phyloP scores from a whole-genome alignment of 2,797 vertebrate genomes.

The Anguilla anguilla region DNA sequence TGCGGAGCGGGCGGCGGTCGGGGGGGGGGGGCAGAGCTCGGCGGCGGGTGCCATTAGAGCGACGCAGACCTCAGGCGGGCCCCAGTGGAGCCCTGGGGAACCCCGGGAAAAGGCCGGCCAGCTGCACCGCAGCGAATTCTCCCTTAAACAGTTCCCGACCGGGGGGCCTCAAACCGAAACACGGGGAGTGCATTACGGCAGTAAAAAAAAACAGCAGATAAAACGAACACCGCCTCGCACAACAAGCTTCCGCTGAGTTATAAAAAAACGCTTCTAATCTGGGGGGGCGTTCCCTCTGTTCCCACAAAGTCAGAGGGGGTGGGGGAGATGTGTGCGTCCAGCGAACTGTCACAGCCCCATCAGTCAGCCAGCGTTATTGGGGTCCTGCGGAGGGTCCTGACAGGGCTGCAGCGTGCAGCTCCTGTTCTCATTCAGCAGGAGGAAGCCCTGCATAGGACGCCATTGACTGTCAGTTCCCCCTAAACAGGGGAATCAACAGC shows the following conservation, averaged over 20 bases:
- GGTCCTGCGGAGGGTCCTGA: neutral
- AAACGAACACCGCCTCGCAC: neutral
- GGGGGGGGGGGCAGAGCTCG: neutral
- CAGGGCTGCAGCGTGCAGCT: neutral
- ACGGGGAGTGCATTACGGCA: neutral
- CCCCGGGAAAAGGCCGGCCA: neutral
- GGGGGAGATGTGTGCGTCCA: neutral
- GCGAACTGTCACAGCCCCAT: neutral
- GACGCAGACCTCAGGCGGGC: slow-evolving; percentile 38
- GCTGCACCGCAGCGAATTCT: neutral
- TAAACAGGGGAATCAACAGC: no score
- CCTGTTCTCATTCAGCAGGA: neutral
- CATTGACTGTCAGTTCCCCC: no score
- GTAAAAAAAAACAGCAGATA: neutral
- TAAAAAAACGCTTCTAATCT: neutral
- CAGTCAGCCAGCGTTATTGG: neutral
- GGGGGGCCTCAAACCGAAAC: slow-evolving; percentile 3
- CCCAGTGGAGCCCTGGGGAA: neutral
- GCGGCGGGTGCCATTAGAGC: slow-evolving; percentile 45
- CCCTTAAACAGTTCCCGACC: slow-evolving; percentile 10
- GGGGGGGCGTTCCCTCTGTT: neutral
- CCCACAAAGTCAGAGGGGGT: neutral
- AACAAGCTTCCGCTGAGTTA: neutral
- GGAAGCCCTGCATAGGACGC: neutral
- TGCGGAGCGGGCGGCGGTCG: neutral